phyloP scores from a whole-genome alignment of 2,113 vertebrate genomes.

The Tyto alba region DNA sequence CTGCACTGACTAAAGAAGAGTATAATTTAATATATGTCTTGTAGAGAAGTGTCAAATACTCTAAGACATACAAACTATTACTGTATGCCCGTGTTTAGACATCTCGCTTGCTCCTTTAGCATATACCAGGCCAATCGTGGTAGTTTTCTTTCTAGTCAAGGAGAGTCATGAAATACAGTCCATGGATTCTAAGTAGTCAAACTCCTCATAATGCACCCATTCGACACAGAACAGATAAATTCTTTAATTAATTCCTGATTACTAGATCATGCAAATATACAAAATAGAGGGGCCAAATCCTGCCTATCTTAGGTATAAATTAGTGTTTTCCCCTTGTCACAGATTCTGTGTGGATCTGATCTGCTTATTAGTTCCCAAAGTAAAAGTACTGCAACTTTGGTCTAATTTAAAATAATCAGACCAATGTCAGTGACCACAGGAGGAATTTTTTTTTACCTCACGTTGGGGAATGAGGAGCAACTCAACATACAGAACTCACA shows the following conservation, averaged over 20 bases:
- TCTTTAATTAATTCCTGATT: background rate
- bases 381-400: background rate
- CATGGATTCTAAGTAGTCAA: background rate
- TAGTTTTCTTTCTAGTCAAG: background rate
- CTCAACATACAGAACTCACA: background rate
- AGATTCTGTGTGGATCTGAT: background rate
- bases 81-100: background rate
- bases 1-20: background rate
- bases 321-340: background rate
- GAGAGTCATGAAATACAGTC: background rate
- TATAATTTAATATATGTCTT: background rate
- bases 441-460: background rate
- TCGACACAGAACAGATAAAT: background rate
- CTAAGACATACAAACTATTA: background rate
- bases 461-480: background rate
- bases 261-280: background rate
- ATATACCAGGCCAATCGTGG: background rate
- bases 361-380: background rate
- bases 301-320: background rate
- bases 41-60: background rate
- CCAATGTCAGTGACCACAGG: background rate
- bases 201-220: background rate
- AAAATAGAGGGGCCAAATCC: background rate
- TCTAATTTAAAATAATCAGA: background rate
- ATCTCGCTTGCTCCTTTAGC: background rate